Conservation (phyloP, 2,113 vertebrate species). For the Procavia capensis region DNA sequence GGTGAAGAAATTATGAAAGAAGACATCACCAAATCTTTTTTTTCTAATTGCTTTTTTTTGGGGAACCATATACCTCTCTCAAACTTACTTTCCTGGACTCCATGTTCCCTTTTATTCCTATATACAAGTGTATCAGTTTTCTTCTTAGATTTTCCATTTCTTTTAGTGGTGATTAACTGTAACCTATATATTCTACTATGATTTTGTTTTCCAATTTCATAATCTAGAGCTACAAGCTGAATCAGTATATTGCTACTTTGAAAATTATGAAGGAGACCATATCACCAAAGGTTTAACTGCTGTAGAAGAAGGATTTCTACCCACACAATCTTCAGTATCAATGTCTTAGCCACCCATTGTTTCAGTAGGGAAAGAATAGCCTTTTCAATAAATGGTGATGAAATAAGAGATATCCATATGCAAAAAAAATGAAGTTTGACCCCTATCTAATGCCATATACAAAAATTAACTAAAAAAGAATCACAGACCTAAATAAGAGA, state of each 20-base stretch:
- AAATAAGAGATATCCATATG: background rate
- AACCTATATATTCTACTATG: background rate
- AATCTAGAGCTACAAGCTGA: background rate
- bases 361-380: background rate
- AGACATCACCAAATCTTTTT: too few species aligned
- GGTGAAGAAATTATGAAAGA: too few species aligned
- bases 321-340: background rate
- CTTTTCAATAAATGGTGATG: background rate
- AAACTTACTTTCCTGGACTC: background rate
- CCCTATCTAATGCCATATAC: background rate
- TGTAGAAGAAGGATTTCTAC: background rate
- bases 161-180: background rate
- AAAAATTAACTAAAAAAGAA: background rate
- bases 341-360: background rate
- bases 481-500: background rate
- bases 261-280: background rate
- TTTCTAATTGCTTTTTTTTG: background rate
- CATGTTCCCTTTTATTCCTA: background rate
- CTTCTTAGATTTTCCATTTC: background rate
- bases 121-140: background rate
- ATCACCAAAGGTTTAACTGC: background rate
- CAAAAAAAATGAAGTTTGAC: background rate
- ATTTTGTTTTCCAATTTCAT: background rate
- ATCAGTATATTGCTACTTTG: background rate
- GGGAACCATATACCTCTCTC: background rate